Evolutionary conservation across 2,113 vertebrate species (phyloP).

Genomic region (Scalopus aquaticus): DNA sequence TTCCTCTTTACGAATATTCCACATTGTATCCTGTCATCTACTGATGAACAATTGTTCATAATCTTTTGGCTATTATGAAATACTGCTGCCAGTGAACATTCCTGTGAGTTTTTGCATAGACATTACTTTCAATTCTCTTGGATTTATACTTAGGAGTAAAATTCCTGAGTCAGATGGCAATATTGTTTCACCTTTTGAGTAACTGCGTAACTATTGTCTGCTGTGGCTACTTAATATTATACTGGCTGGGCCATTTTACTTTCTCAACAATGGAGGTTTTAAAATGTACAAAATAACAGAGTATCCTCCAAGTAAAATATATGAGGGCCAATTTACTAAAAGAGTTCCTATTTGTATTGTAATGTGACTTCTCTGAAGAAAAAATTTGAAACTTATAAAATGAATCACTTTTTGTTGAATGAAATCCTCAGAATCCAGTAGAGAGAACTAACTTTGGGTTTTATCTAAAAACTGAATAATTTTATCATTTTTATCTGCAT

Average conservation of each 20-base stretch:
- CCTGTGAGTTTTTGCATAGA: not conserved
- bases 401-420: not conserved
- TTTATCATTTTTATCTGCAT: conserved; percentile 5
- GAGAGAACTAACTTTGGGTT: not conserved
- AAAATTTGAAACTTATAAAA: not conserved
- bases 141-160: not conserved
- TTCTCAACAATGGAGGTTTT: not conserved
- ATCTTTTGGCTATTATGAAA: not conserved
- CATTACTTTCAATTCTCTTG: not conserved
- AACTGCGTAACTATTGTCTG: not conserved
- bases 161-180: not conserved
- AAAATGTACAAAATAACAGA: conserved; percentile 10
- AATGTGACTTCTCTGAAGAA: not conserved
- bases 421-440: not conserved
- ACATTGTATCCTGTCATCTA: not conserved
- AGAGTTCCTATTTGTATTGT: not conserved
- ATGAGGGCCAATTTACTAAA: not conserved
- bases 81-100: not conserved
- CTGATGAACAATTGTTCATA: not conserved
- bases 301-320: not conserved
- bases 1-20: not conserved
- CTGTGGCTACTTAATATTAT: not conserved
- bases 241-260: not conserved
- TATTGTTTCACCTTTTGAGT: not conserved
- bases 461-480: not conserved